Base-by-base conservation (phyloP, 2,797 vertebrate species). In the Merluccius polli region DNA sequence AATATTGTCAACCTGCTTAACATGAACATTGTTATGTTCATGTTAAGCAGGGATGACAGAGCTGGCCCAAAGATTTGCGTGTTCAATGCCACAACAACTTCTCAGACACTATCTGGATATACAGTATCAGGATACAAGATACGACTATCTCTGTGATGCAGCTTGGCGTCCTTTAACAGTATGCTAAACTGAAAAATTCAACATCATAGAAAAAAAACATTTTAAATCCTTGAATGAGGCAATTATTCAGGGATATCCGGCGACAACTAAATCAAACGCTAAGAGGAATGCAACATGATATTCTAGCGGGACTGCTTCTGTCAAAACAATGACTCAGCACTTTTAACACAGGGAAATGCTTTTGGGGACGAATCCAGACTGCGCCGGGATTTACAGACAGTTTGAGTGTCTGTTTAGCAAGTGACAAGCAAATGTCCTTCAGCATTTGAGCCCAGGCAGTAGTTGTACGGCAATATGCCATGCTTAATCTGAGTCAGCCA, bases 251-350 rank as follows among this genome's bases (percentile, higher is more conserved):
- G 65, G 32, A n/a, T 71, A 79, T 63, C 16, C 68, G 67, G 35
- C 77, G 80, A 52, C 24, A 59, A 74, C 74, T 41, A 63, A 77
- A 77, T 73, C 71, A 12, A 77, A 68, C 68, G 38, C 77, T 41
- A 63, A 41, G 48, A 80, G 75, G 32, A 73, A 65, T 69, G 29
- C 31, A 63, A 27, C 36, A 70, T 41, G 76, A 21, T 38, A 33
- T 31, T 76, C 59, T 3, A 9, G 18, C 31, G 38, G 41, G 41
- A 65, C 21, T 70, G 72, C n/a, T 38, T 35, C 70, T 75, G 44
- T 77, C 81, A 77, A 76, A 78, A 41, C 68, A 67, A 18, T 12
- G 13, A 36, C 30, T 76, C 32, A 44, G 27, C 67, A 32, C 67
- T 69, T 69, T 69, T 31, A 69, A 69, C 27, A n/a, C 67, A 69